Percentiles rank a stretch among this genome's conserved stretches.
Evolutionary conservation across 1,140 invertebrate genomes (phyloP).

Genomic region (Antheraea mylitta): DNA sequence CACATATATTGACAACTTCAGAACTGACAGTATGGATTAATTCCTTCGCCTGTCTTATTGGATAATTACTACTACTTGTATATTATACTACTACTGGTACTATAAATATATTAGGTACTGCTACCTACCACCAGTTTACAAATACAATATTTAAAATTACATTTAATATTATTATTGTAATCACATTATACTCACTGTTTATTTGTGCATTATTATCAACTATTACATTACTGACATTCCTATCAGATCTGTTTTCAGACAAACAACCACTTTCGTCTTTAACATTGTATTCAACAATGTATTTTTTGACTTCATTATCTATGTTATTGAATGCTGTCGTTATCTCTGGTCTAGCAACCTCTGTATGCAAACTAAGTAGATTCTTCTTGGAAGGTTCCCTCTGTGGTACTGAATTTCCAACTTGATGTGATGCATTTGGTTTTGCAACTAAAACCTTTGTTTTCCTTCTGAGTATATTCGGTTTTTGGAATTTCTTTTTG

Average conservation of each 20-base stretch:
- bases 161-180: background rate
- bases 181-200: constrained; percentile 14
- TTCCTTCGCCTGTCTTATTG: too few relatives aligned
- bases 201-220: constrained; percentile 12
- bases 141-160: background rate
- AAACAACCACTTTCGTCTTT: background rate
- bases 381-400: background rate
- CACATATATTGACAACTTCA: too few relatives aligned
- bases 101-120: too few relatives aligned
- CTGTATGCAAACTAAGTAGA: background rate
- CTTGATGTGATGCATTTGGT: constrained; percentile 24
- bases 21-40: too few relatives aligned
- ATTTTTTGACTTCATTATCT: background rate
- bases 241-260: constrained; percentile 8
- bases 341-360: background rate
- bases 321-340: background rate
- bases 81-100: too few relatives aligned
- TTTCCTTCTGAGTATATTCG: constrained; percentile 62
- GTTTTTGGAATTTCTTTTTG: constrained; percentile 61
- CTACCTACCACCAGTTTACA: too few relatives aligned
- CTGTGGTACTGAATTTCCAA: background rate
- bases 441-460: constrained; percentile 31
- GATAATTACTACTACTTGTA: too few relatives aligned
- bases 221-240: constrained; percentile 19
- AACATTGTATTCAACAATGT: background rate